These are phyloP conservation scores for Heteromormyrus szaboi DNA, from an alignment of 2,797 vertebrate genomes.

Conservation along the genomic window DNA sequence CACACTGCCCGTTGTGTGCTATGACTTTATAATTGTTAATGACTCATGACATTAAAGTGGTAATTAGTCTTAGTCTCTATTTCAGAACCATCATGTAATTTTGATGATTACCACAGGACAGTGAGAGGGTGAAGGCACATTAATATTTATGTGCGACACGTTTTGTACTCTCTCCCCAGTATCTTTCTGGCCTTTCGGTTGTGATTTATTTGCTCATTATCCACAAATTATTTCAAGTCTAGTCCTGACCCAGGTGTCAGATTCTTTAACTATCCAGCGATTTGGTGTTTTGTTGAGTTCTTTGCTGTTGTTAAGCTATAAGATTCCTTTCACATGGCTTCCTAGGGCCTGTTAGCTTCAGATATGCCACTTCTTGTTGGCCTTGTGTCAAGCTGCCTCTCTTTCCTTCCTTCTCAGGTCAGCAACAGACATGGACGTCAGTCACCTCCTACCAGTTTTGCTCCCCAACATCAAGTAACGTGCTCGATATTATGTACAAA, in stretches of 20 bases:
- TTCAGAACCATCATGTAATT: not conserved
- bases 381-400: not conserved
- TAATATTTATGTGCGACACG: not conserved
- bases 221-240: not conserved
- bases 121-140: not conserved
- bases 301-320: not conserved
- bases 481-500: not conserved
- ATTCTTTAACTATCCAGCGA: not conserved
- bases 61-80: not conserved
- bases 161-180: not conserved
- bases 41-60: not conserved
- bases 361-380: not conserved
- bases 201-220: not conserved
- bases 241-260: not conserved
- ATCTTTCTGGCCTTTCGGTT: not conserved
- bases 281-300: not conserved
- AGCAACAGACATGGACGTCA: constrained; percentile 21
- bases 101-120: not conserved
- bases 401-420: not conserved
- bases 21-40: too few species aligned
- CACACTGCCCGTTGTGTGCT: not conserved
- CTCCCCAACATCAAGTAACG: constrained; percentile 14
- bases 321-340: not conserved
- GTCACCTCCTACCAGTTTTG: constrained; percentile 15
- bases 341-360: not conserved